Evolutionary conservation across 2,888 invertebrate genomes (phyloP).

Genomic region (Synanthedon myopaeformis): DNA sequence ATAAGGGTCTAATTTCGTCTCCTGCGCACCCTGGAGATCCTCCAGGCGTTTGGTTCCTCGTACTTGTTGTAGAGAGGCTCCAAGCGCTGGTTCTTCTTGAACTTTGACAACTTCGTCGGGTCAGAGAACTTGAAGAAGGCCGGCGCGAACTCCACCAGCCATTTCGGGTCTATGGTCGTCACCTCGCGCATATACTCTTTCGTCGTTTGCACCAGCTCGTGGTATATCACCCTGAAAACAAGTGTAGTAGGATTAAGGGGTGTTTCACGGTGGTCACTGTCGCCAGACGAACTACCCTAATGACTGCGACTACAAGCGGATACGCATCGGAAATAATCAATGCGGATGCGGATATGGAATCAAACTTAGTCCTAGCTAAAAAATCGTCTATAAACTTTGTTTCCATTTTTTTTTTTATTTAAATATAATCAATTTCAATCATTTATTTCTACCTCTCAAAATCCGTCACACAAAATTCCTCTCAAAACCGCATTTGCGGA

Average conservation of each 20-base stretch:
- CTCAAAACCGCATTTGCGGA: too few species aligned
- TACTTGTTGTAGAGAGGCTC: slow-evolving; percentile 99
- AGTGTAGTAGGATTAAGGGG: too few species aligned
- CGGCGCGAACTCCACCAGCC: slow-evolving; percentile 99
- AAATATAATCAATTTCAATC: not conserved
- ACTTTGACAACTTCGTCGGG: slow-evolving; percentile 97
- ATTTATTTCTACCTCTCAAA: too few species aligned
- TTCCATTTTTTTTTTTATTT: too few species aligned
- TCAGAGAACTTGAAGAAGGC: slow-evolving; percentile 99
- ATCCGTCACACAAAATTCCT: too few species aligned
- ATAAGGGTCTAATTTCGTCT: slow-evolving; percentile 78
- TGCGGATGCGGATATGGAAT: too few species aligned
- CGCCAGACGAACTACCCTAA: too few species aligned
- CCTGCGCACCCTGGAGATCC: slow-evolving; percentile 92
- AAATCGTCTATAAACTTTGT: too few species aligned
- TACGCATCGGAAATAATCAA: too few species aligned
- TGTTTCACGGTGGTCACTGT: too few species aligned
- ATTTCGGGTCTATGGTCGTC: slow-evolving; percentile 95
- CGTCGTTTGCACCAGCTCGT: slow-evolving; percentile 97
- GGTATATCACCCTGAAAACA: slow-evolving; percentile 89
- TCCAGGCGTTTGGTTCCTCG: slow-evolving; percentile 99
- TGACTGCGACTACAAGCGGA: too few species aligned
- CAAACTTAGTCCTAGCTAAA: too few species aligned
- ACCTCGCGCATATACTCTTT: slow-evolving; percentile 99
- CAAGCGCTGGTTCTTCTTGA: slow-evolving; percentile 98